These are phyloP conservation scores for Acleris sparsana DNA, from an alignment of 2,888 invertebrate genomes.

Conservation along the genomic window DNA sequence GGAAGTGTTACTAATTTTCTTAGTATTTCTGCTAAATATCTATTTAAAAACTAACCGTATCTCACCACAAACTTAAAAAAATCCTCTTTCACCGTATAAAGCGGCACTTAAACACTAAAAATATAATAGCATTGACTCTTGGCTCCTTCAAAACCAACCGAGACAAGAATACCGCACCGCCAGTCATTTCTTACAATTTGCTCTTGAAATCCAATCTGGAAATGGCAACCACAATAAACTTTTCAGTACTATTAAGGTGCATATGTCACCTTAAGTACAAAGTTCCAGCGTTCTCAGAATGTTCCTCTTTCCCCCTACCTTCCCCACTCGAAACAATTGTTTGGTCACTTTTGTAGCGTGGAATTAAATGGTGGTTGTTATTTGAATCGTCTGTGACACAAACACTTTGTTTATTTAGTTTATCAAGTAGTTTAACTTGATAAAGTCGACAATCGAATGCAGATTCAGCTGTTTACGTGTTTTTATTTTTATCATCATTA, in stretches of 20 bases:
- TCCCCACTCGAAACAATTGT: conserved; percentile 32
- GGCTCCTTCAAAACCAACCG: conserved; percentile 31
- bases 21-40: too few relatives aligned
- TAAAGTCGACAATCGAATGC: too few relatives aligned
- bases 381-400: too few relatives aligned
- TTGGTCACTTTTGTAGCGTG: conserved; percentile 30
- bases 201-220: conserved; percentile 40
- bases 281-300: conserved; percentile 46
- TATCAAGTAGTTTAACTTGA: too few relatives aligned
- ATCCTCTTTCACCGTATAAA: not conserved
- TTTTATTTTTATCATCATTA: not conserved
- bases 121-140: conserved; percentile 36
- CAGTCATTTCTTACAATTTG: conserved; percentile 16
- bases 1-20: too few relatives aligned
- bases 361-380: not conserved
- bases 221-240: conserved; percentile 50
- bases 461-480: too few relatives aligned
- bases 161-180: conserved; percentile 14
- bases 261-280: conserved; percentile 55
- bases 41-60: too few relatives aligned
- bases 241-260: conserved; percentile 48
- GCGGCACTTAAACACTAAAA: not conserved
- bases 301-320: conserved; percentile 35
- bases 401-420: too few relatives aligned
- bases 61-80: not conserved